Conservation (phyloP, 1,140 invertebrate species). For the Macrocentrus cingulum region DNA sequence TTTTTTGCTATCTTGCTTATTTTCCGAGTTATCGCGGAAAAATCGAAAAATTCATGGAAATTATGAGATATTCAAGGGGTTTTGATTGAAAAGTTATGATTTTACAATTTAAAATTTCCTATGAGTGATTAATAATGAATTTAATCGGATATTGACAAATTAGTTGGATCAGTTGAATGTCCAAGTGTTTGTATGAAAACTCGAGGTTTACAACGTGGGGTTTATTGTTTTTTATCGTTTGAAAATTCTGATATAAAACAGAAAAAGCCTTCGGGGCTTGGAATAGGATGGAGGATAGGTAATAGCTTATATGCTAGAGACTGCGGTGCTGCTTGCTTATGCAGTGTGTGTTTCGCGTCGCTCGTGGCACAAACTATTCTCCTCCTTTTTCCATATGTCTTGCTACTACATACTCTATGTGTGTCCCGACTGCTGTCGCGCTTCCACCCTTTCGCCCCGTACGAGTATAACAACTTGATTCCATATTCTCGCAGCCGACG, state of each 20-base stretch:
- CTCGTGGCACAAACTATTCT: constrained; percentile 31
- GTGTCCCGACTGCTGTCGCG: constrained; percentile 1
- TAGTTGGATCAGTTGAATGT: too few species aligned
- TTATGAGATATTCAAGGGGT: too few species aligned
- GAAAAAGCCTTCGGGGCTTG: neutral
- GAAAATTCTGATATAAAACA: neutral
- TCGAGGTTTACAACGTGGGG: too few species aligned
- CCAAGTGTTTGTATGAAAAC: too few species aligned
- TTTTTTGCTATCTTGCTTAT: too few species aligned
- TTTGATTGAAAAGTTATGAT: too few species aligned
- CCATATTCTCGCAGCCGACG: constrained; percentile 49
- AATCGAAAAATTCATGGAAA: too few species aligned
- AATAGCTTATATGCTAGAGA: constrained; percentile 38
- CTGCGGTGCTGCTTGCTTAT: constrained; percentile 47
- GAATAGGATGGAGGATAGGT: constrained; percentile 32
- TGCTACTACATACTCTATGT: neutral
- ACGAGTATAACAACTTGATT: constrained; percentile 52
- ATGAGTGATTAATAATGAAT: too few species aligned
- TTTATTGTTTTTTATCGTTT: too few species aligned
- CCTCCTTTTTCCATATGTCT: constrained; percentile 7
- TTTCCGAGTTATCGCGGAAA: too few species aligned
- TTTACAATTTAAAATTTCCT: too few species aligned
- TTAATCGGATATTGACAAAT: too few species aligned
- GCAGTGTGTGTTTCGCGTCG: constrained; percentile 45
- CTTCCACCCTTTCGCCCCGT: neutral